These are phyloP conservation scores for Pseudotriccus pelzelni DNA, from an alignment of 2,797 vertebrate species.

Conservation along the genomic window DNA sequence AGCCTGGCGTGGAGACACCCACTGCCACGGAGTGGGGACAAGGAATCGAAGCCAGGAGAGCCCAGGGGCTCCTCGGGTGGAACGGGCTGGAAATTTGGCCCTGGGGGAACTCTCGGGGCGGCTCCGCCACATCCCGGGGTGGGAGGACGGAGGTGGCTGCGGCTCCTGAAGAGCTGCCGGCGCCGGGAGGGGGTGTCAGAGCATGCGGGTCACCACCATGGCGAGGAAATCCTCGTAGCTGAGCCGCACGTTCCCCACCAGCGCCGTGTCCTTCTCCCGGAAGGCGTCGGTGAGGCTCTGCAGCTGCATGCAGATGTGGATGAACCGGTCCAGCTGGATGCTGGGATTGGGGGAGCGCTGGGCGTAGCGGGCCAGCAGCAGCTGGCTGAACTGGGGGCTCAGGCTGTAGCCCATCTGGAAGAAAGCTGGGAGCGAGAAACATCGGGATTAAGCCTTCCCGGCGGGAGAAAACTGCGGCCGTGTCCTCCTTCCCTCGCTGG, in stretches of 20 bases:
- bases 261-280: constrained; percentile 86
- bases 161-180: not conserved
- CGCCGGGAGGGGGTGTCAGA: constrained; percentile 69
- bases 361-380: constrained; percentile 79
- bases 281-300: constrained; percentile 90
- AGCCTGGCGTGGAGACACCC: not conserved
- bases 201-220: constrained; percentile 82
- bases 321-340: constrained; percentile 93
- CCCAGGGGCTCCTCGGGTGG: not conserved
- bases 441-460: fast-evolving
- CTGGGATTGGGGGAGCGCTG: constrained; percentile 47
- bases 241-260: constrained; percentile 83
- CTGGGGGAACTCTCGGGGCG: not conserved
- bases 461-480: fast-evolving
- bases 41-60: not conserved
- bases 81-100: not conserved
- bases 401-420: constrained; percentile 96
- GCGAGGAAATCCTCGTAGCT: constrained; percentile 94
- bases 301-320: constrained; percentile 95
- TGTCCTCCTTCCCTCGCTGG: not conserved
- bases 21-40: fast-evolving
- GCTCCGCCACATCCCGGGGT: not conserved
- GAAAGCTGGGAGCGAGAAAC: constrained; percentile 78
- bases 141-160: fast-evolving
- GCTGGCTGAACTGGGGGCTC: constrained; percentile 91